Evolutionary conservation across 2,888 invertebrate genomes (phyloP).

Genomic region (Caenorhabditis imperialis): DNA sequence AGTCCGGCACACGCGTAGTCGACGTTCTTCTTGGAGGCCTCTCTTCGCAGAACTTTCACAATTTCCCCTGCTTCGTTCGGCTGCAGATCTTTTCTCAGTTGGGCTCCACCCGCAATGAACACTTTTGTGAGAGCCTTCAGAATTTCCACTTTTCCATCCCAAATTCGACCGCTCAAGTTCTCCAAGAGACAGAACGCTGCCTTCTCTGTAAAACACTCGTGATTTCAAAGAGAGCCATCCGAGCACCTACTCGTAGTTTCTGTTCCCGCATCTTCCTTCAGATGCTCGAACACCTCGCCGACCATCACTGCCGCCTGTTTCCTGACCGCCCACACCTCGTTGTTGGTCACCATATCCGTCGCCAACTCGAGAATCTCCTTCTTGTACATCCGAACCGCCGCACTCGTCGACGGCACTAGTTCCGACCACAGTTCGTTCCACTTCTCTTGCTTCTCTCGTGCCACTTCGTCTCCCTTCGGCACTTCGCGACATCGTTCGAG

Average conservation of each 20-base stretch:
- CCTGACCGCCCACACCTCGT: constrained; percentile 63
- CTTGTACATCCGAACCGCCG: constrained; percentile 62
- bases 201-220: constrained; percentile 41
- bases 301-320: constrained; percentile 66
- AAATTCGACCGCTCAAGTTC: constrained; percentile 65
- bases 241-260: constrained; percentile 16
- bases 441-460: constrained; percentile 56
- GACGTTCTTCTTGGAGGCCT: constrained; percentile 56
- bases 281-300: constrained; percentile 26
- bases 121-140: constrained; percentile 54
- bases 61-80: constrained; percentile 36
- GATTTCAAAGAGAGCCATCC: no score
- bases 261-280: constrained; percentile 18
- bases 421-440: constrained; percentile 70
- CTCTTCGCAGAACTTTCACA: constrained; percentile 47
- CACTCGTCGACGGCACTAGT: constrained; percentile 60
- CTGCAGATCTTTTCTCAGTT: constrained; percentile 34
- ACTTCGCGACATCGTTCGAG: constrained; percentile 62
- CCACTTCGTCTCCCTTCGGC: constrained; percentile 63
- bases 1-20: constrained; percentile 55
- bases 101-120: constrained; percentile 36
- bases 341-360: constrained; percentile 60
- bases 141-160: constrained; percentile 68
- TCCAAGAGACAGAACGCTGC: constrained; percentile 50
- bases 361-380: constrained; percentile 62